These are phyloP conservation scores for Drosophila yooni DNA, from an alignment of 2,888 invertebrate species.

Conservation along the genomic window DNA sequence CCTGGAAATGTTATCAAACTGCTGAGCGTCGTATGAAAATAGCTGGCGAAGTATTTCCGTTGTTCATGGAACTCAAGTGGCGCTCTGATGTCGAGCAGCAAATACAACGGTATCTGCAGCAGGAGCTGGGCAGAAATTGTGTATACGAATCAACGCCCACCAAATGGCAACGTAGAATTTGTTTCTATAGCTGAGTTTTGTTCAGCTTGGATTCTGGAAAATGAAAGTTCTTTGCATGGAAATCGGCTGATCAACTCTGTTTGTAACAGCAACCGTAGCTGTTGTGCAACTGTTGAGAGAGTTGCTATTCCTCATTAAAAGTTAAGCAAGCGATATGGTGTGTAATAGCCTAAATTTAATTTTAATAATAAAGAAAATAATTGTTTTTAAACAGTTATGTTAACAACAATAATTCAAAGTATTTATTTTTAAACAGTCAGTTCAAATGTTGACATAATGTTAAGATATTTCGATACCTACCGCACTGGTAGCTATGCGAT, in stretches of 20 bases:
- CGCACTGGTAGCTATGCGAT: neutral
- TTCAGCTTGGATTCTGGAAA: neutral
- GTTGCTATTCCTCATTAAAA: neutral
- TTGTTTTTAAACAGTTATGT: neutral
- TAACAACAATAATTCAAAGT: neutral
- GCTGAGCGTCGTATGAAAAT: constrained; percentile 90
- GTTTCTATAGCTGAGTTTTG: constrained; percentile 86
- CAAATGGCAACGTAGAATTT: constrained; percentile 89
- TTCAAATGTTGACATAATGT: constrained; percentile 6
- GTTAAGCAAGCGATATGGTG: neutral
- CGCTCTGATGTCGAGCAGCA: constrained; percentile 87
- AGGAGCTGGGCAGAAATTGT: constrained; percentile 86
- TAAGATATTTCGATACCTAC: constrained; percentile 13
- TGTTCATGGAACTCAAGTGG: constrained; percentile 87
- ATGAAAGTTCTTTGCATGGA: neutral
- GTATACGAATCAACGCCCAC: constrained; percentile 87
- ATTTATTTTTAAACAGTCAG: neutral
- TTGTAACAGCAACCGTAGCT: neutral
- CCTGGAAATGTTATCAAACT: constrained; percentile 93
- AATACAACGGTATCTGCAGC: constrained; percentile 87
- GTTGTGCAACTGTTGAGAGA: neutral
- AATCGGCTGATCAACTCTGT: neutral
- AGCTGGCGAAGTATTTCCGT: constrained; percentile 87
- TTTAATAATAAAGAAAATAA: no score
- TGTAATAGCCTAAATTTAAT: neutral